A percentile compares a stretch with the other conserved stretches of the same genome.
Conservation (phyloP, 2,888 invertebrate genomes). For the Cepaea hortensis region DNA sequence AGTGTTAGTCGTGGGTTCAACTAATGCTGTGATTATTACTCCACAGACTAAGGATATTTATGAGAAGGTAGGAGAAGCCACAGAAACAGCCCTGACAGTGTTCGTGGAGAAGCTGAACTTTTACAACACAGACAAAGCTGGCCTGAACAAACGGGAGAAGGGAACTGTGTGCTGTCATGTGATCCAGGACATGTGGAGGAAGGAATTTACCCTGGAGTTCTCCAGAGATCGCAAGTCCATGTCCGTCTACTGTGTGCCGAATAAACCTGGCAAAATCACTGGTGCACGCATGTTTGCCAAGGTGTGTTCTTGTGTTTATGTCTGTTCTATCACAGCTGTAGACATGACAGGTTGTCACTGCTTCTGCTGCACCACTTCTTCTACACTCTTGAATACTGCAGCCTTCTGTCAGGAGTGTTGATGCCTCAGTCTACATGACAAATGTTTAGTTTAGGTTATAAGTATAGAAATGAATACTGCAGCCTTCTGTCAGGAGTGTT, state of each 20-base stretch:
- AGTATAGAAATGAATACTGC: too few relatives aligned
- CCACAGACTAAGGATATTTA: slow-evolving; percentile 91
- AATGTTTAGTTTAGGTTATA: too few relatives aligned
- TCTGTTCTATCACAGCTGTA: too few relatives aligned
- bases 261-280: slow-evolving; percentile 89
- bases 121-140: slow-evolving; percentile 89
- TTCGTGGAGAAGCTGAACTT: slow-evolving; percentile 99
- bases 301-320: slow-evolving; percentile 57
- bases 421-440: too few relatives aligned
- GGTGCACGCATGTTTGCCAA: slow-evolving; percentile 95
- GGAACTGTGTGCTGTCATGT: slow-evolving; percentile 89
- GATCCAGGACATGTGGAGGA: slow-evolving; percentile 97
- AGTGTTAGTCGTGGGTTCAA: too few relatives aligned
- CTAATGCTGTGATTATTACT: neutral
- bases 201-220: slow-evolving; percentile 99
- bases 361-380: too few relatives aligned
- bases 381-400: too few relatives aligned
- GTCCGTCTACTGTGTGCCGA: slow-evolving; percentile 96
- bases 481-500: too few relatives aligned
- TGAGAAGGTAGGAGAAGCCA: slow-evolving; percentile 99
- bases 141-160: slow-evolving; percentile 92
- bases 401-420: too few relatives aligned
- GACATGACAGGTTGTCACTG: too few relatives aligned
- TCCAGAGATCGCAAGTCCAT: slow-evolving; percentile 99
- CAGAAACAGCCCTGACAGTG: slow-evolving; percentile 98